These are phyloP conservation scores for Netelia inedita DNA, from an alignment of 2,888 invertebrate species.

Conservation along the genomic window DNA sequence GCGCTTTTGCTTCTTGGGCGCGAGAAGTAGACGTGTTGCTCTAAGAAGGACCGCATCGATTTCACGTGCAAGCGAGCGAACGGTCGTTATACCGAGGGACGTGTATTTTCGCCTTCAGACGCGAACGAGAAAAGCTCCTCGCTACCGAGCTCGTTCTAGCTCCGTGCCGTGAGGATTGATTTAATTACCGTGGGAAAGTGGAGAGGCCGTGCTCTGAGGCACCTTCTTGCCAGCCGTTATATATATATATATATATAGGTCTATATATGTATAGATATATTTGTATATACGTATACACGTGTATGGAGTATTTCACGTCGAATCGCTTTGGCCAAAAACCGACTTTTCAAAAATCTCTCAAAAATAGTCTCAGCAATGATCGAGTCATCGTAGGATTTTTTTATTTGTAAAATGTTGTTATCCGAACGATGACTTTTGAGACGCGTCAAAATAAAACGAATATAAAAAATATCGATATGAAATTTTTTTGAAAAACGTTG, in stretches of 20 bases:
- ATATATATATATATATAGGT: slow-evolving; percentile 20
- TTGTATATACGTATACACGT: background rate
- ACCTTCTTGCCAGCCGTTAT: slow-evolving; percentile 40
- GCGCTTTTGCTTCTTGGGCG: slow-evolving; percentile 14
- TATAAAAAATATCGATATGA: too few relatives aligned
- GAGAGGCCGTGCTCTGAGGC: slow-evolving; percentile 69
- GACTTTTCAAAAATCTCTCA: background rate
- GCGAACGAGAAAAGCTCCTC: slow-evolving; percentile 55
- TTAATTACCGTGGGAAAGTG: slow-evolving; percentile 78
- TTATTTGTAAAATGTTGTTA: too few relatives aligned
- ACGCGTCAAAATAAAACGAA: too few relatives aligned
- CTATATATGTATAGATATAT: background rate
- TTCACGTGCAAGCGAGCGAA: slow-evolving; percentile 53
- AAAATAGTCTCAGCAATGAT: too few relatives aligned
- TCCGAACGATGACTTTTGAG: too few relatives aligned
- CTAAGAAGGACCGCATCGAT: slow-evolving; percentile 66
- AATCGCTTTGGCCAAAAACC: background rate
- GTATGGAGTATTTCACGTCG: background rate
- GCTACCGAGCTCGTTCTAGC: slow-evolving; percentile 56
- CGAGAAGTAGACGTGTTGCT: slow-evolving; percentile 45
- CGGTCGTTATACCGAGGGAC: slow-evolving; percentile 24
- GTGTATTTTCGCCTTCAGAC: slow-evolving; percentile 43
- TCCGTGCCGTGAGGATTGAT: slow-evolving; percentile 73
- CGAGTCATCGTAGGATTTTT: too few relatives aligned
- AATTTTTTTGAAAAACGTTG: too few relatives aligned